Evolutionary conservation across 1,140 invertebrate species (phyloP).

Genomic region (Lepidotrigona ventralis): DNA sequence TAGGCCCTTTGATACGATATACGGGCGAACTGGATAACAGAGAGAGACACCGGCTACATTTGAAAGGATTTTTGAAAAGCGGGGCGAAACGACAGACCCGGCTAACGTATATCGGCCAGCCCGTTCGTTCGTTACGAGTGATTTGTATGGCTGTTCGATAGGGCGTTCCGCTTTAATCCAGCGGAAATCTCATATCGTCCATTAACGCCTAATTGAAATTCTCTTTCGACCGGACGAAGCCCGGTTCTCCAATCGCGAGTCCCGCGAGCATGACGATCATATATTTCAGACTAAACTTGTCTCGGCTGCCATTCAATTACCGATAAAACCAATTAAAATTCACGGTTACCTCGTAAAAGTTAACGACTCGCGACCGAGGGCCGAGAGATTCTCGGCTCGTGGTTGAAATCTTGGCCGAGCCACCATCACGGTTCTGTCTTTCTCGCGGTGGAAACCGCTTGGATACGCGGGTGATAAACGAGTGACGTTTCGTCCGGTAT

Average conservation of each 20-base stretch:
- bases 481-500: not conserved
- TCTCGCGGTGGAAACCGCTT: not conserved
- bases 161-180: constrained; percentile 59
- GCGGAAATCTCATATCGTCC: constrained; percentile 62
- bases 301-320: constrained; percentile 49
- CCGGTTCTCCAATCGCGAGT: constrained; percentile 37
- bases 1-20: constrained; percentile 1
- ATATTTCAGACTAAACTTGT: constrained; percentile 35
- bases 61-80: constrained; percentile 28
- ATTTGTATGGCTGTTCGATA: constrained; percentile 40
- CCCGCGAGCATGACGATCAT: constrained; percentile 15
- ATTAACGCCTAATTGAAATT: constrained; percentile 67
- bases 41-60: not conserved
- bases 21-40: too few relatives aligned
- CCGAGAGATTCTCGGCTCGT: not conserved
- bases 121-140: constrained; percentile 9
- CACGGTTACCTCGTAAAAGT: constrained; percentile 60
- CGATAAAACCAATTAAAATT: constrained; percentile 65
- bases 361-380: constrained; percentile 49
- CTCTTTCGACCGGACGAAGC: constrained; percentile 48
- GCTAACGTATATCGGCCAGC: not conserved
- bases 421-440: not conserved
- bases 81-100: constrained; percentile 11
- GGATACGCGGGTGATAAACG: not conserved
- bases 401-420: not conserved